These are phyloP conservation scores for Corvus cornix DNA, from an alignment of 2,113 vertebrate species.

Conservation along the genomic window DNA sequence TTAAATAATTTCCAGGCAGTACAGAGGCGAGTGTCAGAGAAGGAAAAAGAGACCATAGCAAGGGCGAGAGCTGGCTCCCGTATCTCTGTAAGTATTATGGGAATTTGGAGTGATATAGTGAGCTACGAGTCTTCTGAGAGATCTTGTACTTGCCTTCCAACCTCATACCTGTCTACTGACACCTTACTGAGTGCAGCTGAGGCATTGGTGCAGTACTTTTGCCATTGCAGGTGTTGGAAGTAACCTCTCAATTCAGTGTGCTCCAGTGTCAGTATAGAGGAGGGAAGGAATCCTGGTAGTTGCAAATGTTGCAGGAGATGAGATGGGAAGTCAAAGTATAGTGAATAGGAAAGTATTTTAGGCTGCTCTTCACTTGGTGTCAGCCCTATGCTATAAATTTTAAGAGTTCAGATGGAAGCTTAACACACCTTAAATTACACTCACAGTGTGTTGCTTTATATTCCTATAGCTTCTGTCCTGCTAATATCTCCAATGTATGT, in stretches of 20 bases:
- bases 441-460: background rate
- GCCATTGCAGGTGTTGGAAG: background rate
- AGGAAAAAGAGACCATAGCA: slow-evolving; percentile 91
- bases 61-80: slow-evolving; percentile 89
- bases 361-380: background rate
- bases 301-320: background rate
- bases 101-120: background rate
- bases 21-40: slow-evolving; percentile 89
- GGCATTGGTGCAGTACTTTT: background rate
- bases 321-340: background rate
- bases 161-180: background rate
- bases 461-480: background rate
- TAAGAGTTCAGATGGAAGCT: background rate
- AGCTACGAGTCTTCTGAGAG: background rate
- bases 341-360: background rate
- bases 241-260: background rate
- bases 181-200: background rate
- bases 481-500: background rate
- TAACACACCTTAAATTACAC: background rate
- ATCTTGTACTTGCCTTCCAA: background rate
- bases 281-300: background rate
- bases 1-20: slow-evolving; percentile 92
- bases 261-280: background rate
- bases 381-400: background rate
- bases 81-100: slow-evolving; percentile 79